Evolutionary conservation across 1,140 invertebrate genomes (phyloP).

Genomic region (Euura lappo): DNA sequence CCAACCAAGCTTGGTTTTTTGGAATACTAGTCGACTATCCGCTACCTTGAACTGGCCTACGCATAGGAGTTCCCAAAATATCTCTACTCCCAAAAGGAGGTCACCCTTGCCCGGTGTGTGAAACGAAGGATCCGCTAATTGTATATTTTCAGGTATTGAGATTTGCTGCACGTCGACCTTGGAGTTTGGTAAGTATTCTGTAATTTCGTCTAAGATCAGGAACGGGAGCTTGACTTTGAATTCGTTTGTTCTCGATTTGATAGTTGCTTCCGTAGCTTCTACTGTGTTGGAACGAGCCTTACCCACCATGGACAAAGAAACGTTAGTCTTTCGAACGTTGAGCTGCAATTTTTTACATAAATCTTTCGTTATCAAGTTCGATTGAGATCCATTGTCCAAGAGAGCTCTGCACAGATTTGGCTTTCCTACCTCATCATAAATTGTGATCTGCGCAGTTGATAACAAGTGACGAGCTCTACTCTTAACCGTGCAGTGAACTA

Average conservation of each 20-base stretch:
- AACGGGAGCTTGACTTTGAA: background rate
- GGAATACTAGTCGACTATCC: slow-evolving; percentile 13
- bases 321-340: background rate
- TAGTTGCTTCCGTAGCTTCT: background rate
- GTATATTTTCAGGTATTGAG: background rate
- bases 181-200: background rate
- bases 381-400: background rate
- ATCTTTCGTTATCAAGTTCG: background rate
- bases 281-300: too few species aligned
- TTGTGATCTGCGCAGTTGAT: too few species aligned
- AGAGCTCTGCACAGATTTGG: too few species aligned
- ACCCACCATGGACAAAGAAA: background rate
- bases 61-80: slow-evolving; percentile 15
- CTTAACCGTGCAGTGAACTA: too few species aligned
- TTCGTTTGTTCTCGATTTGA: background rate
- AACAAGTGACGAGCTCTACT: too few species aligned
- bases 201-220: background rate
- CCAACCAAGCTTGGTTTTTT: slow-evolving; percentile 22
- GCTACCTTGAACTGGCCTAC: slow-evolving; percentile 4
- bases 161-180: background rate
- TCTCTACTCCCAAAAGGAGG: slow-evolving; percentile 15
- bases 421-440: too few species aligned
- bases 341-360: background rate
- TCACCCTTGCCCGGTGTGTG: background rate
- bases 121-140: background rate